A percentile compares a stretch with the other conserved stretches of the same genome.
phyloP scores from a whole-genome alignment of 2,888 invertebrate species.

The Hybos culiciformis region DNA sequence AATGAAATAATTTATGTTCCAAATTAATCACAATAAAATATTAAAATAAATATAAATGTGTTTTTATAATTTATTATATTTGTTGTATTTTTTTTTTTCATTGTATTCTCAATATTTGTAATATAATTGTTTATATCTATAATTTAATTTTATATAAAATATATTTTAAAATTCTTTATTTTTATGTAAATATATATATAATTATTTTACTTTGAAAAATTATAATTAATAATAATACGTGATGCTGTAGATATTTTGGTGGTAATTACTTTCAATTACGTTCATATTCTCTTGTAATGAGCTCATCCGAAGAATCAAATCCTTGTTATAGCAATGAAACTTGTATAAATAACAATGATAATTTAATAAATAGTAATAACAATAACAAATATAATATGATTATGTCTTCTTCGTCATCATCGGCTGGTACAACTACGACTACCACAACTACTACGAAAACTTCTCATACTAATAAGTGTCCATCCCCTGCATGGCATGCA shows the following conservation, averaged over 20 bases:
- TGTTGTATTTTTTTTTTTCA: slow-evolving; percentile 7
- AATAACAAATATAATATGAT: slow-evolving; percentile 9
- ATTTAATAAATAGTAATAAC: background rate
- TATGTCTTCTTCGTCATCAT: slow-evolving; percentile 16
- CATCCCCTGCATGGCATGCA: slow-evolving; percentile 46
- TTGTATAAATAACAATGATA: background rate
- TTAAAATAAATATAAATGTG: no score
- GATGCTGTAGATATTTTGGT: slow-evolving; percentile 29
- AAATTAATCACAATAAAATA: no score
- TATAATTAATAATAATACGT: background rate
- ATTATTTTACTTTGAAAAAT: background rate
- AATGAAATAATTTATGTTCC: no score
- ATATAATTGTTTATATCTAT: slow-evolving; percentile 10
- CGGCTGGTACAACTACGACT: slow-evolving; percentile 20
- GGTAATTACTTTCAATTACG: slow-evolving; percentile 36
- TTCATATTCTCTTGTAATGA: slow-evolving; percentile 37
- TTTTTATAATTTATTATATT: slow-evolving; percentile 5
- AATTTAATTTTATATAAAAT: slow-evolving; percentile 8
- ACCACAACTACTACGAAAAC: slow-evolving; percentile 32
- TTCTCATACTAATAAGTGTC: slow-evolving; percentile 17
- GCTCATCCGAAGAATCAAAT: slow-evolving; percentile 36
- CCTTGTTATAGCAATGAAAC: slow-evolving; percentile 22
- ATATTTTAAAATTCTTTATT: slow-evolving; percentile 7
- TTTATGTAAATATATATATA: background rate
- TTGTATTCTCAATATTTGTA: slow-evolving; percentile 10